Evolutionary conservation across 2,113 vertebrate genomes (phyloP).

Genomic region (Crotalus tigris): DNA sequence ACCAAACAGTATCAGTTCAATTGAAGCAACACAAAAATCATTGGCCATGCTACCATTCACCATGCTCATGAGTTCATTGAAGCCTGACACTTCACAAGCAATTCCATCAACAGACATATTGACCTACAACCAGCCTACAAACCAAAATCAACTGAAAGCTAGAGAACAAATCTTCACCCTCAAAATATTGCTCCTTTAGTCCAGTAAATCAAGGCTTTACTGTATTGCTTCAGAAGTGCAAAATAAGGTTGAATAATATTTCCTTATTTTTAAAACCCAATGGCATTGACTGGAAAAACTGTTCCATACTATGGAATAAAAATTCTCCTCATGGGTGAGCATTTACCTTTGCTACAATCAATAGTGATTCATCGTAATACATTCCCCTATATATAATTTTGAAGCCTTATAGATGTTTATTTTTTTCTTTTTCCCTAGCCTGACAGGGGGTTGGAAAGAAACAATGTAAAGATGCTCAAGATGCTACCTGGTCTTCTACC

Average conservation of each 20-base stretch:
- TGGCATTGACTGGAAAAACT: background rate
- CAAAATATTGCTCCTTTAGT: background rate
- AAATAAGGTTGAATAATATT: background rate
- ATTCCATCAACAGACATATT: no score
- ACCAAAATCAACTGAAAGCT: no score
- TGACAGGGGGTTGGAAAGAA: background rate
- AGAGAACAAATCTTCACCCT: no score
- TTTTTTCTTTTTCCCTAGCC: background rate
- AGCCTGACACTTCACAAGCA: no score
- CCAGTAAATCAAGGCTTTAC: background rate
- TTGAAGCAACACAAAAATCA: no score
- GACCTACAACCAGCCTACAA: no score
- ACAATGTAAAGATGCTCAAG: background rate
- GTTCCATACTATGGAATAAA: background rate
- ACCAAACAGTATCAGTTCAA: no score
- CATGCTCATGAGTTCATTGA: no score
- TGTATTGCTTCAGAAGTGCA: background rate
- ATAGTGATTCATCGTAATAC: background rate
- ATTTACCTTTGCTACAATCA: background rate
- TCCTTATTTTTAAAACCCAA: background rate
- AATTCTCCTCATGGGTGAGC: background rate
- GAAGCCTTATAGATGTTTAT: background rate
- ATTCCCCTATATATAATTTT: background rate
- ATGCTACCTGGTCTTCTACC: background rate
- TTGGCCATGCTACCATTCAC: no score